Evolutionary conservation across 2,113 vertebrate genomes (phyloP).

Genomic region (Typhlomys cinereus): DNA sequence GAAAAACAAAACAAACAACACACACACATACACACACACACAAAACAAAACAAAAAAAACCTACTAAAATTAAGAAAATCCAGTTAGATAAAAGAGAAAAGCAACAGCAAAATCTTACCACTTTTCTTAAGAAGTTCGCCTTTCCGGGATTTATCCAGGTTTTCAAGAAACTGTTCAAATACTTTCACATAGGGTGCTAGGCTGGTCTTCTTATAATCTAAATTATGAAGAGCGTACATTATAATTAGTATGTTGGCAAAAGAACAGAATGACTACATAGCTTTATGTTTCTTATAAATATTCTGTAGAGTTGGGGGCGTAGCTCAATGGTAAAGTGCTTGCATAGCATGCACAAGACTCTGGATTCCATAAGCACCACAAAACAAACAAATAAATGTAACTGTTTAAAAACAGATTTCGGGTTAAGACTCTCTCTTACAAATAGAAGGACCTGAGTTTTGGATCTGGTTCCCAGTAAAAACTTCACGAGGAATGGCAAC

Average conservation of each 20-base stretch:
- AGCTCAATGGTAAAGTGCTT: no score
- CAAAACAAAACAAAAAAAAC: no score
- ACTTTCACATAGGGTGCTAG: conserved; percentile 91
- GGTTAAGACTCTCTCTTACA: no score
- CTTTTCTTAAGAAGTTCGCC: conserved; percentile 90
- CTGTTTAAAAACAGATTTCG: no score
- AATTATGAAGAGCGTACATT: conserved; percentile 13
- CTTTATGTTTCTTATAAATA: neutral
- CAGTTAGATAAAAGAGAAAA: conserved; percentile 6
- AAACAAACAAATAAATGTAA: no score
- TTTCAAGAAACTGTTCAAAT: conserved; percentile 94
- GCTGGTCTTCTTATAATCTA: conserved; percentile 95
- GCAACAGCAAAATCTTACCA: conserved; percentile 82
- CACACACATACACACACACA: no score
- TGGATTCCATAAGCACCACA: no score
- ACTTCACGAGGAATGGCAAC: no score
- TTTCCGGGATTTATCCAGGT: conserved; percentile 87
- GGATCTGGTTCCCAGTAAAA: no score
- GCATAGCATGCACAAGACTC: no score
- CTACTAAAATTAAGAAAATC: neutral
- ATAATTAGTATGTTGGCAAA: conserved; percentile 44
- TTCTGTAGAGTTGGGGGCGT: neutral
- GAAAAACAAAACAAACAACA: no score
- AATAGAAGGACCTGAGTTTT: no score
- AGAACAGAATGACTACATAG: conserved; percentile 32